phyloP scores from a whole-genome alignment of 2,888 invertebrate genomes.

The Trissolcus japonicus region DNA sequence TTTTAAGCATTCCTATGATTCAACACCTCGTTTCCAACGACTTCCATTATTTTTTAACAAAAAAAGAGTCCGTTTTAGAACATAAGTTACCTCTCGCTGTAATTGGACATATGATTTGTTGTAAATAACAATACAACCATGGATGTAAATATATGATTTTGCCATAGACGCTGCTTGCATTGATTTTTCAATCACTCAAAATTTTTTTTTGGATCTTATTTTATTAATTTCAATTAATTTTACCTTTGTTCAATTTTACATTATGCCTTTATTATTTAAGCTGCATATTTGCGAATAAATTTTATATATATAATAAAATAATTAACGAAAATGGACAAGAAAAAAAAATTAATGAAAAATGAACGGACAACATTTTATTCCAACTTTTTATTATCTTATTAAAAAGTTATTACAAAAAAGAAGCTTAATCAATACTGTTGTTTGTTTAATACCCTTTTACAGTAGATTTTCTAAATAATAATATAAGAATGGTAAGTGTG shows the following conservation, averaged over 20 bases:
- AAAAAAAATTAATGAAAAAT: no score
- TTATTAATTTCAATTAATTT: background rate
- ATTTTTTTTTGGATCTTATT: slow-evolving; percentile 5
- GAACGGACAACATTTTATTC: background rate
- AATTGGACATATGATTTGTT: slow-evolving; percentile 46
- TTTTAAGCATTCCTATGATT: slow-evolving; percentile 42
- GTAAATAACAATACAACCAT: slow-evolving; percentile 50
- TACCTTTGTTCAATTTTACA: background rate
- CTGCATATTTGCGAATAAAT: no score
- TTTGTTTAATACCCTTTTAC: background rate
- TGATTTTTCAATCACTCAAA: slow-evolving; percentile 17
- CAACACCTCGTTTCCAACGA: slow-evolving; percentile 41
- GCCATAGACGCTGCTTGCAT: slow-evolving; percentile 42
- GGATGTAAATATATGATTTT: slow-evolving; percentile 54
- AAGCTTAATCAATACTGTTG: background rate
- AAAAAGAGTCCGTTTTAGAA: slow-evolving; percentile 38
- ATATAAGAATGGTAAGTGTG: slow-evolving; percentile 27
- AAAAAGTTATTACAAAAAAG: background rate
- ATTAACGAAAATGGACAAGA: no score
- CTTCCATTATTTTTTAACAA: slow-evolving; percentile 43
- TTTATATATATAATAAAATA: no score
- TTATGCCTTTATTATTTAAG: background rate
- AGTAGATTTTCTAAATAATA: slow-evolving; percentile 7
- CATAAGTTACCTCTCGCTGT: slow-evolving; percentile 48
- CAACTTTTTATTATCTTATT: background rate